Conservation (phyloP, 2,113 vertebrate species). For the Saccopteryx bilineata region DNA sequence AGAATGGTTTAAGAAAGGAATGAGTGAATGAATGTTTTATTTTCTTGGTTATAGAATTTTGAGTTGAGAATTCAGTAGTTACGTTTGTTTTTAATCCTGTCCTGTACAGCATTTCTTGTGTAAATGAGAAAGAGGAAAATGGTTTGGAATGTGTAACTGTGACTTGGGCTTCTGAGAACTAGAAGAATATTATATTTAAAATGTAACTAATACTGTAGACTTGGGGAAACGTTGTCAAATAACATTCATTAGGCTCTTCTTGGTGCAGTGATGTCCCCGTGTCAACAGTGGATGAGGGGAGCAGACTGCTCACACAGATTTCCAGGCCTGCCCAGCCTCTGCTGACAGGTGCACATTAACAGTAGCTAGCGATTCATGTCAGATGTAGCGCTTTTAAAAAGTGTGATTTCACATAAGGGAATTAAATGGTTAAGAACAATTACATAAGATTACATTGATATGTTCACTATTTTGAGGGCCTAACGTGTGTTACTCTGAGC, state of each 20-base stretch:
- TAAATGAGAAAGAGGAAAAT: background rate
- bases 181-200: background rate
- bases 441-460: background rate
- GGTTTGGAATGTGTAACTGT: background rate
- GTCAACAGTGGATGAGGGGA: background rate
- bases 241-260: background rate
- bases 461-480: background rate
- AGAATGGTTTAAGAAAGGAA: constrained; percentile 20
- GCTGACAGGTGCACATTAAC: background rate
- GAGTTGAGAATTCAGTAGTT: background rate
- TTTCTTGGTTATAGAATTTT: constrained; percentile 53
- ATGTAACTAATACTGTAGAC: background rate
- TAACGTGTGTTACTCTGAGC: background rate
- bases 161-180: background rate
- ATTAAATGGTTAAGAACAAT: background rate
- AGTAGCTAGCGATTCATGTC: background rate
- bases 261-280: background rate
- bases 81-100: background rate
- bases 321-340: too few species aligned
- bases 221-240: background rate
- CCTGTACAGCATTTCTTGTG: background rate
- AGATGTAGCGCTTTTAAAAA: background rate
- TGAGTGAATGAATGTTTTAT: background rate
- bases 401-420: background rate
- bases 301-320: background rate